phyloP scores from a whole-genome alignment of 1,140 invertebrate species.

The Dendrolimus punctatus region DNA sequence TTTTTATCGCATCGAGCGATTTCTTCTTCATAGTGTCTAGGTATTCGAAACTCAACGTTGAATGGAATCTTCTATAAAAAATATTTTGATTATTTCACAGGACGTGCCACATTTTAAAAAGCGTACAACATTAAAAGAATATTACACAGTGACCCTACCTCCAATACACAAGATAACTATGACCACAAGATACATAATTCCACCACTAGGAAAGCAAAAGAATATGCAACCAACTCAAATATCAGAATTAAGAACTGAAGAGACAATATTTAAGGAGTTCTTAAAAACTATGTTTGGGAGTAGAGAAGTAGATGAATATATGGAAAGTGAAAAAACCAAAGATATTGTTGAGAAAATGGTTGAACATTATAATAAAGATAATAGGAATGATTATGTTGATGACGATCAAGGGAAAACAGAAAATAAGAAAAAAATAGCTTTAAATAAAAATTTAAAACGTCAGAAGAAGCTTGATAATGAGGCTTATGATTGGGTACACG shows the following conservation, averaged over 20 bases:
- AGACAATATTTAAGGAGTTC: conserved; percentile 33
- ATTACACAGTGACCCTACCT: conserved; percentile 9
- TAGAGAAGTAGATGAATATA: conserved; percentile 26
- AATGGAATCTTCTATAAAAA: not conserved
- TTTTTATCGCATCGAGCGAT: no score
- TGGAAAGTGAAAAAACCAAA: conserved; percentile 11
- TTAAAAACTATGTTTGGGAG: conserved; percentile 33
- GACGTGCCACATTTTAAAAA: conserved; percentile 20
- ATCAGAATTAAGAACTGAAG: conserved; percentile 19
- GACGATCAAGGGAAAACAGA: not conserved
- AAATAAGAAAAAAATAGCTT: no score
- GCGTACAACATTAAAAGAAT: conserved; percentile 18
- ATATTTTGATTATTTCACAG: conserved; percentile 18
- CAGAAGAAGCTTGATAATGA: no score
- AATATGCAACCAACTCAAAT: not conserved
- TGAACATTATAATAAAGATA: not conserved
- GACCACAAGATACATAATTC: conserved; percentile 7
- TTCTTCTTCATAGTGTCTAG: no score
- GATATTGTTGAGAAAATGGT: conserved; percentile 1
- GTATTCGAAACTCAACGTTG: no score
- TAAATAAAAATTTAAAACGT: no score
- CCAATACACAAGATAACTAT: not conserved
- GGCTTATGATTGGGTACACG: no score
- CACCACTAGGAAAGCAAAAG: not conserved
- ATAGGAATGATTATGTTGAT: not conserved